Percentiles rank a stretch among this genome's conserved stretches.
Conservation (phyloP, 2,888 invertebrate genomes). For the Liopterus haemorrhoidalis region DNA sequence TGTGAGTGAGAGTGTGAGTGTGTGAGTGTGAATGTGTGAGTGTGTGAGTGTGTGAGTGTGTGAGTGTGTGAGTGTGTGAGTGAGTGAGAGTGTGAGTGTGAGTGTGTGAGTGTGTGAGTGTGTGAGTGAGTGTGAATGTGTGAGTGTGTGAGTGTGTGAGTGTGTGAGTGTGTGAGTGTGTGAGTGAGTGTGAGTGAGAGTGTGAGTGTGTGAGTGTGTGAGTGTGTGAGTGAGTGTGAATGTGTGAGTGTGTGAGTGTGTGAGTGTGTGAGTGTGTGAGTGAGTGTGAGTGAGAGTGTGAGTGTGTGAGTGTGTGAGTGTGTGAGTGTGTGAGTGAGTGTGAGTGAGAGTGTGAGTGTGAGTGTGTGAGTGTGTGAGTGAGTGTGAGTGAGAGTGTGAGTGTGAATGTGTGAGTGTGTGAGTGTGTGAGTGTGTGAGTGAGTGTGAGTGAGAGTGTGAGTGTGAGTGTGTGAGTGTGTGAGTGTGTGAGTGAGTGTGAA, state of each 20-base stretch:
- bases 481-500: too few species aligned
- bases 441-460: too few species aligned
- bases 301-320: too few species aligned
- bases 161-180: slow-evolving; percentile 2
- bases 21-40: slow-evolving; percentile 19
- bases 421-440: not conserved
- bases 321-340: not conserved
- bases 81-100: slow-evolving; percentile 21
- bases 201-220: too few species aligned
- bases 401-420: not conserved
- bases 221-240: too few species aligned
- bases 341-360: not conserved
- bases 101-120: slow-evolving; percentile 22
- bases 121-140: slow-evolving; percentile 21
- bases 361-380: not conserved
- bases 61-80: slow-evolving; percentile 21
- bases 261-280: too few species aligned
- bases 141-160: slow-evolving; percentile 14
- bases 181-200: too few species aligned
- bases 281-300: not conserved
- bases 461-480: too few species aligned
- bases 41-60: slow-evolving; percentile 21
- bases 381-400: not conserved
- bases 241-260: slow-evolving; percentile 6
- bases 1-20: slow-evolving; percentile 19